Evolutionary conservation across 2,797 vertebrate species (phyloP), one percentile per base, ranked within the genome.

Genomic region (Gobio occitaniae): DNA sequence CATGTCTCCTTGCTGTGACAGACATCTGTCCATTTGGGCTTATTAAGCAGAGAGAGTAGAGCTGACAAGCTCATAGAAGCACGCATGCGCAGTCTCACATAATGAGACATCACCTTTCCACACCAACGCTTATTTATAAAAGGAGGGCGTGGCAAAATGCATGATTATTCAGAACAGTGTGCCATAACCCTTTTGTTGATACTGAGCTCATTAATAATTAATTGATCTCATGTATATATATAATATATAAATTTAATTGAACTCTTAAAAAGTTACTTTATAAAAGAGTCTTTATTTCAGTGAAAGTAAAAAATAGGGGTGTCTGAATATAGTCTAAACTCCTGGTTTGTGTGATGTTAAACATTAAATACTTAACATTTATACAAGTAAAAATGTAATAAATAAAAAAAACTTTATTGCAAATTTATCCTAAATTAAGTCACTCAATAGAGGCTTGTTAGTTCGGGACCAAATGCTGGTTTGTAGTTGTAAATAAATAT

Each of bases 21-120:
- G 81, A 87, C 88, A 88, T 89, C 86, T 89, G 87, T 90, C 87
- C 84, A 80, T 90, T 76, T 76, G 76, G 87, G 75, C 87, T 88
- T 90, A 89, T 89, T 89, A 89, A 87, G 82, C 85, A 84, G 75
- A 86, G 50, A 70, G 78, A 90, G 66, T 76, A 48, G 44, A 87
- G 85, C 48, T 83, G 87, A 89, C 89, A 84, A 84, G 84, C 69
- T 77, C 78, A 86, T 80, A 86, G 89, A 88, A 87, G 70, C 78
- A 63, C 38, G 85, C 21, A 70, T 17, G 85, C 56, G 82, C 65
- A 82, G 74, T 82, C 82, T 78, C 65, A 71, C 69, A 80, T 89
- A 88, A 90, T 88, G 81, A 90, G 83, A 72, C 75, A 56, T 84
- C 52, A 44, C 41, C 44, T 59, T 72, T 72, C 25, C 52, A 44